phyloP scores from a whole-genome alignment of 1,140 invertebrate genomes.

The Caenorhabditis remanei region DNA sequence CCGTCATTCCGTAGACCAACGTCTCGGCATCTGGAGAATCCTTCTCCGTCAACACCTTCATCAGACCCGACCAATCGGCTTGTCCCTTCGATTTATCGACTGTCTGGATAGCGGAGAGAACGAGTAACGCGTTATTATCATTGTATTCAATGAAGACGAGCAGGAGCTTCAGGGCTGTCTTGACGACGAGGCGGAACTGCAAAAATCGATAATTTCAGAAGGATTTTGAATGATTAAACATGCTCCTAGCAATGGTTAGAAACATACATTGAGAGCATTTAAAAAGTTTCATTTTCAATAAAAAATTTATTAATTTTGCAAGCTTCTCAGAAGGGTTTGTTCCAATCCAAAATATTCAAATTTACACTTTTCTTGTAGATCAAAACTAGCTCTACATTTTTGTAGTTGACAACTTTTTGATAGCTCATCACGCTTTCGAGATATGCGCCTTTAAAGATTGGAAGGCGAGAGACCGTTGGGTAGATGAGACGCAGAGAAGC shows the following conservation, averaged over 20 bases:
- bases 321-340: too few relatives aligned
- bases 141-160: conserved; percentile 98
- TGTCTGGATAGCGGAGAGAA: conserved; percentile 88
- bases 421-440: too few relatives aligned
- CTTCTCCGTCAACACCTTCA: conserved; percentile 92
- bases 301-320: too few relatives aligned
- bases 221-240: conserved; percentile 24
- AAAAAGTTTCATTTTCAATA: too few relatives aligned
- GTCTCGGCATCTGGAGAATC: conserved; percentile 95
- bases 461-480: too few relatives aligned
- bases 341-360: too few relatives aligned
- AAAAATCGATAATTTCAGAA: conserved; percentile 63
- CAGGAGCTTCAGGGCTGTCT: conserved; percentile 95
- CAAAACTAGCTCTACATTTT: too few relatives aligned
- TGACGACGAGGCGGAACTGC: conserved; percentile 94
- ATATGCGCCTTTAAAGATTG: too few relatives aligned
- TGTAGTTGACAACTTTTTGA: too few relatives aligned
- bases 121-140: conserved; percentile 90
- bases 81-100: conserved; percentile 86
- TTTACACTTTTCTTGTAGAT: too few relatives aligned
- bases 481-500: too few relatives aligned
- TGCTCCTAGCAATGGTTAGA: background rate
- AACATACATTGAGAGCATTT: too few relatives aligned
- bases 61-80: conserved; percentile 86
- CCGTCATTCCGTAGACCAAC: conserved; percentile 93